Conservation (phyloP, 2,888 invertebrate species). For the Rhamphomyia laevipes region DNA sequence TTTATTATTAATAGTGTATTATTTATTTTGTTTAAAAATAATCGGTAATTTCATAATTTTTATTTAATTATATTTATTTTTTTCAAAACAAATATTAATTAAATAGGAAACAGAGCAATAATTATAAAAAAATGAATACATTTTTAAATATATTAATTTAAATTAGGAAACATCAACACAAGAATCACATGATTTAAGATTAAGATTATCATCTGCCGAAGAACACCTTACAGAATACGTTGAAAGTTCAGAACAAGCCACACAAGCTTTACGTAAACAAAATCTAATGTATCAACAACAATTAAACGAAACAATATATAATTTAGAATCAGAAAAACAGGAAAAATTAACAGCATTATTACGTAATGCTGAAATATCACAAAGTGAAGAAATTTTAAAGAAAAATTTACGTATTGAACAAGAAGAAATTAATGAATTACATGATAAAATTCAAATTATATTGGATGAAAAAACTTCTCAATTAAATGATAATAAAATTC, state of each 20-base stretch:
- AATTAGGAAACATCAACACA: conserved; percentile 27
- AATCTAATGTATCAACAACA: conserved; percentile 25
- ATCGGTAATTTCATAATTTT: no score
- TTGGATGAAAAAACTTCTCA: conserved; percentile 21
- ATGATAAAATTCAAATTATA: conserved; percentile 42
- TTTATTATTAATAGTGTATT: conserved; percentile 12
- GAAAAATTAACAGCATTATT: conserved; percentile 65
- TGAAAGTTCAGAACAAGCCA: conserved; percentile 30
- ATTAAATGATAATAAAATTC: conserved; percentile 22
- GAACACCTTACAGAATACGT: conserved; percentile 34
- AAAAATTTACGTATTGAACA: conserved; percentile 62
- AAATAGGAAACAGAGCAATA: conserved; percentile 19
- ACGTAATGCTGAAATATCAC: conserved; percentile 71
- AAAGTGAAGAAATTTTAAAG: conserved; percentile 62
- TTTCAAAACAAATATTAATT: conserved; percentile 6
- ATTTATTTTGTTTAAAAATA: no score
- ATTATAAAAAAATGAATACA: conserved; percentile 1
- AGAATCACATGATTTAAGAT: conserved; percentile 29
- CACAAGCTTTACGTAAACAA: conserved; percentile 28
- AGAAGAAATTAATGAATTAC: conserved; percentile 44
- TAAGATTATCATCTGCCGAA: conserved; percentile 27
- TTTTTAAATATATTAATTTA: background rate
- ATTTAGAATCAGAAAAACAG: conserved; percentile 45
- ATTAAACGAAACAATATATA: conserved; percentile 21
- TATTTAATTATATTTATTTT: conserved; percentile 8